Conservation (phyloP, 2,888 invertebrate species). For the Stomorhina lunata region DNA sequence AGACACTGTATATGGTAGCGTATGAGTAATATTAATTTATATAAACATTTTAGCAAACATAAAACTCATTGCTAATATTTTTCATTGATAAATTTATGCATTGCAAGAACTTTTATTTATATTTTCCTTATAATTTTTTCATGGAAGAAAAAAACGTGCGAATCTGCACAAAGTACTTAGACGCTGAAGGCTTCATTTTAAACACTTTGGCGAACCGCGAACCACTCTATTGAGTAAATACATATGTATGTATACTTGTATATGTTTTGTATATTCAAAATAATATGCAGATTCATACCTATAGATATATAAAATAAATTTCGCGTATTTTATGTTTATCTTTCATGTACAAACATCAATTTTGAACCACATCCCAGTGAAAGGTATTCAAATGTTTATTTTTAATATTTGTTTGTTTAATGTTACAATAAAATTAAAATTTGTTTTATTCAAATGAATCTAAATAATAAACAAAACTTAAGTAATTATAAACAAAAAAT, state of each 20-base stretch:
- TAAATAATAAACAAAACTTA: constrained; percentile 33
- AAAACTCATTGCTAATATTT: no score
- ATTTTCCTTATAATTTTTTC: no score
- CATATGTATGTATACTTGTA: background rate
- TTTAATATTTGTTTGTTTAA: constrained; percentile 58
- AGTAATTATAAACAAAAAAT: no score
- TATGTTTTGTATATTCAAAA: background rate
- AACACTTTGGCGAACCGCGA: no score
- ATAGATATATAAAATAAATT: background rate
- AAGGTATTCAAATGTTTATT: constrained; percentile 70
- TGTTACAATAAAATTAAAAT: constrained; percentile 12
- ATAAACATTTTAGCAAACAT: no score
- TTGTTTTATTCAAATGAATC: background rate
- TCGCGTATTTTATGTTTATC: background rate
- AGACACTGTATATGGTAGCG: no score
- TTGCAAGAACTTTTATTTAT: no score
- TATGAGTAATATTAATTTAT: no score
- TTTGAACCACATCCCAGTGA: constrained; percentile 53
- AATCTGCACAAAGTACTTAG: background rate
- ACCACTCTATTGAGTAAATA: background rate
- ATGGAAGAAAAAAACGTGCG: no score
- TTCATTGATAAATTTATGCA: no score
- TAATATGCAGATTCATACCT: background rate
- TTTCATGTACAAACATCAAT: background rate
- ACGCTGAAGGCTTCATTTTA: no score